phyloP scores from a whole-genome alignment of 2,113 vertebrate genomes.

The Spizaetus ornatus region DNA sequence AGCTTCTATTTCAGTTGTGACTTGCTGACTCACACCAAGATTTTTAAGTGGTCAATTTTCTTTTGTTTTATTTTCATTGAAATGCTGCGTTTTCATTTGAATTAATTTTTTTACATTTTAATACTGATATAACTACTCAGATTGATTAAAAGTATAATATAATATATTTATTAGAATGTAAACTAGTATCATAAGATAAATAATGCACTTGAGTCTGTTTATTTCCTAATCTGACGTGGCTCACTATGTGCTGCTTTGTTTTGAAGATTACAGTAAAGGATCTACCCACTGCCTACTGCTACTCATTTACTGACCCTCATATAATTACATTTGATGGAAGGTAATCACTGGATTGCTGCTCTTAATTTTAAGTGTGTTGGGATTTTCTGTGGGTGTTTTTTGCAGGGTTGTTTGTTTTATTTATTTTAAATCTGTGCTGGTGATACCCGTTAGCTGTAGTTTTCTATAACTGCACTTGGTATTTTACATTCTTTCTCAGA shows the following conservation, averaged over 20 bases:
- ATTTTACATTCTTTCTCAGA: background rate
- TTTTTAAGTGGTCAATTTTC: background rate
- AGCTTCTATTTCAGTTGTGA: background rate
- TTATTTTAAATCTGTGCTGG: background rate
- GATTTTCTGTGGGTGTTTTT: background rate
- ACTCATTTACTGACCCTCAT: conserved; percentile 90
- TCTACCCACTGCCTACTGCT: conserved; percentile 83
- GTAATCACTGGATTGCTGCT: conserved; percentile 68
- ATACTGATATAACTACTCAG: background rate
- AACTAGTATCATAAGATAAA: background rate
- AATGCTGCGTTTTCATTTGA: background rate
- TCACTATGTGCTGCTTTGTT: conserved; percentile 24
- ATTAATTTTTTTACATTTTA: background rate
- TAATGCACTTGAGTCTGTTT: background rate
- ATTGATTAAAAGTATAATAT: background rate
- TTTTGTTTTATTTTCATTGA: background rate
- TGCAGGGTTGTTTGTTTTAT: background rate
- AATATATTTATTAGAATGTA: background rate
- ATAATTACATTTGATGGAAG: conserved; percentile 92
- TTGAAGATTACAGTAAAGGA: conserved; percentile 83
- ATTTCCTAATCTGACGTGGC: background rate
- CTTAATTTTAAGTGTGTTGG: background rate
- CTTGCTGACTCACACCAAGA: background rate
- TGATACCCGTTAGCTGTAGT: background rate
- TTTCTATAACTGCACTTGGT: background rate